phyloP scores from a whole-genome alignment of 2,113 vertebrate genomes.

The Chaetops frenatus region DNA sequence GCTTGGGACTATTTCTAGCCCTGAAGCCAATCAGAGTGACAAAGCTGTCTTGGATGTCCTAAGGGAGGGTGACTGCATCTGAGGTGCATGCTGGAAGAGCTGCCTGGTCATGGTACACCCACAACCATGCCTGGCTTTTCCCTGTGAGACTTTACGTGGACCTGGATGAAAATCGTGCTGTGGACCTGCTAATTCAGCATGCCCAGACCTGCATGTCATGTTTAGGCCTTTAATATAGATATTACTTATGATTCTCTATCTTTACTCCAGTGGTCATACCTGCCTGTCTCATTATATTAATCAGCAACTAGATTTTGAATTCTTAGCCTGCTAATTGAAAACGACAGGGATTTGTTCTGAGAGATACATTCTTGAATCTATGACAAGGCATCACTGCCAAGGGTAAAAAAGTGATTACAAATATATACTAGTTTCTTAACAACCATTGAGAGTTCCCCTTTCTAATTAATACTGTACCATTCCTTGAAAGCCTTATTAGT shows the following conservation, averaged over 20 bases:
- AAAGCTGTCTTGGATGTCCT: background rate
- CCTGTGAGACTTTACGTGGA: background rate
- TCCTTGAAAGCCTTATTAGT: conserved; percentile 37
- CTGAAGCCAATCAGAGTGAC: background rate
- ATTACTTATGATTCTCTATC: background rate
- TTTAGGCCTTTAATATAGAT: background rate
- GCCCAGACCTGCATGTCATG: too few relatives aligned
- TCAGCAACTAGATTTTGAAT: background rate
- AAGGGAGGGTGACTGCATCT: background rate
- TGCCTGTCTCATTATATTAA: background rate
- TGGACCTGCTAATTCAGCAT: background rate
- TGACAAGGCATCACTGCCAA: conserved; percentile 16
- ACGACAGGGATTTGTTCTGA: background rate
- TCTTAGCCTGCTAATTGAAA: conserved; percentile 7
- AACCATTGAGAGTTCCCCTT: conserved; percentile 34
- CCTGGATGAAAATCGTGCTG: background rate
- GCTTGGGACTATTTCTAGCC: background rate
- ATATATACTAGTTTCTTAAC: conserved; percentile 61
- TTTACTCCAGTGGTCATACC: background rate
- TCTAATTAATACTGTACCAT: conserved; percentile 27
- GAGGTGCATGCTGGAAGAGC: background rate
- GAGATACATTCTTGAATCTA: conserved; percentile 16
- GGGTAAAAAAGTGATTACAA: conserved; percentile 17
- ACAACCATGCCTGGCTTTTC: background rate
- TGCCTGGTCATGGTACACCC: background rate